Evolutionary conservation across 2,113 vertebrate genomes (phyloP).

Genomic region (Cebidichthys violaceus): DNA sequence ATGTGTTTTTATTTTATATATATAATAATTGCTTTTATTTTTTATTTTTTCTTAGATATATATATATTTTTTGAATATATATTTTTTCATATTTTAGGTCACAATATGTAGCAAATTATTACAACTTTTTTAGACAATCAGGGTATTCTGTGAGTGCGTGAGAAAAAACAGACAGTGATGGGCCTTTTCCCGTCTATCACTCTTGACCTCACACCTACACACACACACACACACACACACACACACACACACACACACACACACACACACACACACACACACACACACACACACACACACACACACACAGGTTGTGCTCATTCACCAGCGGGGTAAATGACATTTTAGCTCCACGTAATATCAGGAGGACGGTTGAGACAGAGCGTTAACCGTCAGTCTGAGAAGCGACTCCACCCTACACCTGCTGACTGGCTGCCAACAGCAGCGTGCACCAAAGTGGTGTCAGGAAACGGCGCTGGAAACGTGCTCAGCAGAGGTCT

Average conservation of each 20-base stretch:
- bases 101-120: background rate
- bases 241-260: slow-evolving; percentile 8
- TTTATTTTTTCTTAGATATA: too few relatives aligned
- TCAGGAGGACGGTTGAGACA: slow-evolving; percentile 73
- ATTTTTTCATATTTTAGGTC: too few relatives aligned
- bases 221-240: background rate
- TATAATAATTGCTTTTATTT: too few relatives aligned
- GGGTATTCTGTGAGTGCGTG: slow-evolving; percentile 19
- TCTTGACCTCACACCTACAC: background rate
- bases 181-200: slow-evolving; percentile 32
- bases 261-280: slow-evolving; percentile 6
- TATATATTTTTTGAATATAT: too few relatives aligned
- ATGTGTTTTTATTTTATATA: too few relatives aligned
- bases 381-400: slow-evolving; percentile 59
- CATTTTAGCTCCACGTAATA: slow-evolving; percentile 76
- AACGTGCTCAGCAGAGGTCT: background rate
- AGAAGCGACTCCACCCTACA: slow-evolving; percentile 64
- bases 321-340: slow-evolving; percentile 5
- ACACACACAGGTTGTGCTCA: background rate
- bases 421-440: slow-evolving; percentile 48
- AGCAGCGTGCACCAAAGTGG: slow-evolving; percentile 13
- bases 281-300: background rate
- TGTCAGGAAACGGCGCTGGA: slow-evolving; percentile 25
- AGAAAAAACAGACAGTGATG: slow-evolving; percentile 5
- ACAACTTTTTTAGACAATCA: background rate